Evolutionary conservation across 2,797 vertebrate genomes (phyloP).

Genomic region (Chelonia mydas): DNA sequence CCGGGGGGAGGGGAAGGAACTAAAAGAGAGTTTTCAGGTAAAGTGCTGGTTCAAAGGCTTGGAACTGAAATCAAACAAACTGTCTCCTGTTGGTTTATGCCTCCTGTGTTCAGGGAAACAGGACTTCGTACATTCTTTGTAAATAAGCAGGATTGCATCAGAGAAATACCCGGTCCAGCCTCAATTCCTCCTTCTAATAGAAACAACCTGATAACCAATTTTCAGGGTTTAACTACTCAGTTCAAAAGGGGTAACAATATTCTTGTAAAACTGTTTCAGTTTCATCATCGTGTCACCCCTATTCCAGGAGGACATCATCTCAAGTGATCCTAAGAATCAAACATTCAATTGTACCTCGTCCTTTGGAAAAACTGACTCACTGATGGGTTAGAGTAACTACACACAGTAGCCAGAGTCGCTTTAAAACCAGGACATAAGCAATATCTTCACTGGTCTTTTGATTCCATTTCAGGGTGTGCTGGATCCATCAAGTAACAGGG

Average conservation of each 20-base stretch:
- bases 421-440: constrained; percentile 7
- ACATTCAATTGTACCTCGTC: background rate
- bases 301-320: background rate
- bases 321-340: background rate
- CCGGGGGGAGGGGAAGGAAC: background rate
- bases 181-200: background rate
- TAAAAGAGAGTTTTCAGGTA: background rate
- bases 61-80: constrained; percentile 9
- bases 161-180: constrained; percentile 31
- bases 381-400: background rate
- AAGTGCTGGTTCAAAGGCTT: background rate
- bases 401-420: background rate
- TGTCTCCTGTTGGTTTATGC: background rate
- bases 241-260: background rate
- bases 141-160: background rate
- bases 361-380: background rate
- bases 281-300: background rate
- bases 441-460: constrained; percentile 27
- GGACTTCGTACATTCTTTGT: background rate
- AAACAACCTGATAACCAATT: background rate
- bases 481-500: constrained; percentile 96
- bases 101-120: accelerated
- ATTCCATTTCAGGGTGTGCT: constrained; percentile 89
- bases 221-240: background rate
- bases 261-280: background rate